A percentile compares a stretch with the other conserved stretches of the same genome.
Evolutionary conservation across 2,888 invertebrate species (phyloP).

Genomic region (Petrolisthes manimaculis): DNA sequence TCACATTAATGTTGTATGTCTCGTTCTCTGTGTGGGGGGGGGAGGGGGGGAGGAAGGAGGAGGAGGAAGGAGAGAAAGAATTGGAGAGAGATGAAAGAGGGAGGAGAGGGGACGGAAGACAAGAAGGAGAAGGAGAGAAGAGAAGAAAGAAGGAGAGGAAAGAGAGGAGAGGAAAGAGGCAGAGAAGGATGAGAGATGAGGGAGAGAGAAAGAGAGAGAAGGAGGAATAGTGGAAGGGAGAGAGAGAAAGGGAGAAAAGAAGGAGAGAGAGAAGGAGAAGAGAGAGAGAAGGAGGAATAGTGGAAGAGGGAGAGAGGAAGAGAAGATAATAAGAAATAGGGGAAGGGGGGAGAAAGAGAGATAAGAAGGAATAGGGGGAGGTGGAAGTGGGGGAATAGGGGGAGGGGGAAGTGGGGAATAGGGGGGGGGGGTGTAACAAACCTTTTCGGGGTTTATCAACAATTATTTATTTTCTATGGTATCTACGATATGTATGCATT

Average conservation of each 20-base stretch:
- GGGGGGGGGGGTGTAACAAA: too few species aligned
- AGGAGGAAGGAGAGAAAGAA: not conserved
- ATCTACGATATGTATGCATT: too few species aligned
- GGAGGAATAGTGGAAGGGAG: constrained; percentile 3
- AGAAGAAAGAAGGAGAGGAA: constrained; percentile 24
- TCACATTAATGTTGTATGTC: not conserved
- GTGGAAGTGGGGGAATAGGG: not conserved
- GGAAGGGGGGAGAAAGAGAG: not conserved
- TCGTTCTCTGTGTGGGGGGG: not conserved
- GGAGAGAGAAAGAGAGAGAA: constrained; percentile 1
- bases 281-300: not conserved
- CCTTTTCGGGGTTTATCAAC: too few species aligned
- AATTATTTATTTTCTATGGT: too few species aligned
- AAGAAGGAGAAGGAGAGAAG: not conserved
- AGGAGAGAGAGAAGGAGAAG: not conserved
- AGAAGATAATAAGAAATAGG: not conserved
- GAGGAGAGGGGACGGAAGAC: not conserved
- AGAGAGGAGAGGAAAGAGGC: constrained; percentile 21
- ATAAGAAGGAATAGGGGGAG: not conserved
- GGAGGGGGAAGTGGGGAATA: too few species aligned
- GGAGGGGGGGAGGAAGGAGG: not conserved
- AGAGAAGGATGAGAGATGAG: not conserved
- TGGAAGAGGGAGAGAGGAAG: not conserved
- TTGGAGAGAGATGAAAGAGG: not conserved
- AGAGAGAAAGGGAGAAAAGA: constrained; percentile 19